phyloP scores from a whole-genome alignment of 2,888 invertebrate genomes.

The Anticlea derivata region DNA sequence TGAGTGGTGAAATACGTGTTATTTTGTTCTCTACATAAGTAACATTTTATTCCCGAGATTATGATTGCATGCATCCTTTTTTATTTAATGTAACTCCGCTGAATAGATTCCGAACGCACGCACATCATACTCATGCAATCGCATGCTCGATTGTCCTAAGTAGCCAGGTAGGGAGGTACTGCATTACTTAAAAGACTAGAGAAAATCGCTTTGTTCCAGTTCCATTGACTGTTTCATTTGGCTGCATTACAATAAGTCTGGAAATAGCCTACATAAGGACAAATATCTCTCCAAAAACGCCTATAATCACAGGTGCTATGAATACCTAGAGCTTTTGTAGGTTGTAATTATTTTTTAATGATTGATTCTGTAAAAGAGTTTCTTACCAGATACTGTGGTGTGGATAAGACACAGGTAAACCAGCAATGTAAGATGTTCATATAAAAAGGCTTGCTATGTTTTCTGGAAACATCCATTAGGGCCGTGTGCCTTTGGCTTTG shows the following conservation, averaged over 20 bases:
- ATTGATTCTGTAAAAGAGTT: no score
- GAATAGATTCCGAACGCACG: constrained; percentile 16
- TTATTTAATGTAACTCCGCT: not conserved
- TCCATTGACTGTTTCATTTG: constrained; percentile 4
- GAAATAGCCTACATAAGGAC: no score
- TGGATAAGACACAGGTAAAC: no score
- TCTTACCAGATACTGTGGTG: no score
- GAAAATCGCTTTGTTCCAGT: not conserved
- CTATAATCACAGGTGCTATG: no score
- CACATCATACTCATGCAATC: not conserved
- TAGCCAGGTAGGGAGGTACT: not conserved
- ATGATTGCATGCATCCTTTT: no score
- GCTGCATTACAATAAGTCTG: not conserved
- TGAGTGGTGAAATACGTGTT: no score
- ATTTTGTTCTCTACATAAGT: no score
- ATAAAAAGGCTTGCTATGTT: not conserved
- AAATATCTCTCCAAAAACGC: no score
- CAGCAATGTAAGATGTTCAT: constrained; percentile 9
- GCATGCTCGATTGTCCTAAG: constrained; percentile 13
- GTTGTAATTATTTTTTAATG: no score
- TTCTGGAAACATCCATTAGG: constrained; percentile 19
- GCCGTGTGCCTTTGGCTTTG: constrained; percentile 31
- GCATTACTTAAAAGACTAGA: not conserved
- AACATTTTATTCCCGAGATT: no score
- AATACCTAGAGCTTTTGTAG: no score